Conservation (phyloP, 2,113 vertebrate species). For the Pagrus major region DNA sequence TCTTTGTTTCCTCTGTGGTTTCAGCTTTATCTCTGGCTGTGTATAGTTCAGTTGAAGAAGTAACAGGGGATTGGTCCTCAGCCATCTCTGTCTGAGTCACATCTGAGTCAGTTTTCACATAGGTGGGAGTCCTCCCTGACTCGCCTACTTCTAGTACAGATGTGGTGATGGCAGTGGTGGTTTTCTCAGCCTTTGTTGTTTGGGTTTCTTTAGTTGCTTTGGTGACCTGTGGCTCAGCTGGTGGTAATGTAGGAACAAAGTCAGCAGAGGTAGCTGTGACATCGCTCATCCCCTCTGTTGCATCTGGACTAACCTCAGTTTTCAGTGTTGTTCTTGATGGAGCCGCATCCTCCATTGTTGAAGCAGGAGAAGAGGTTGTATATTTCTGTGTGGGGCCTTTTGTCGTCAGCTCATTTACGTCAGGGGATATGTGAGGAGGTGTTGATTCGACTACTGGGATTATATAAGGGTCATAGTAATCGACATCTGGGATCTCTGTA, state of each 20-base stretch:
- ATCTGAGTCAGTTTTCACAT: constrained; percentile 58
- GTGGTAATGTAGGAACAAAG: constrained; percentile 43
- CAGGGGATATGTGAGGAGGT: constrained; percentile 3
- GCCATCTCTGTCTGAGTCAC: constrained; percentile 51
- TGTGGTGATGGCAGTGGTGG: constrained; percentile 39
- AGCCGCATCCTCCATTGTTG: constrained; percentile 21
- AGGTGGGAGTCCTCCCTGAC: constrained; percentile 40
- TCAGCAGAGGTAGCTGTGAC: constrained; percentile 37
- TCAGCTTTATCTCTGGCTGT: constrained; percentile 38
- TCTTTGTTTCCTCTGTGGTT: constrained; percentile 36
- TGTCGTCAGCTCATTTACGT: constrained; percentile 50
- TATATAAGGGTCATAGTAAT: constrained; percentile 31
- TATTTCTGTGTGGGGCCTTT: constrained; percentile 39
- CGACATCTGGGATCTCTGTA: constrained; percentile 44
- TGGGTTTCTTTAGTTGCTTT: constrained; percentile 46
- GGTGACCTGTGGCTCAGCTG: constrained; percentile 31
- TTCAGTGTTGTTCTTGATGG: constrained; percentile 32
- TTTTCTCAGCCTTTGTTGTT: constrained; percentile 35
- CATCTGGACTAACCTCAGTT: constrained; percentile 10
- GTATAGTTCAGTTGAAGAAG: constrained; percentile 37
- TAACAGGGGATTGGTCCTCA: constrained; percentile 28
- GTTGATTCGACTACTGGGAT: constrained; percentile 57
- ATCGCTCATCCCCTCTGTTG: constrained; percentile 31
- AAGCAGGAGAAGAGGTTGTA: constrained; percentile 18
- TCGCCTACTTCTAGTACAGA: constrained; percentile 39